Conservation (phyloP, 2,797 vertebrate genomes). For the Decapterus maruadsi region DNA sequence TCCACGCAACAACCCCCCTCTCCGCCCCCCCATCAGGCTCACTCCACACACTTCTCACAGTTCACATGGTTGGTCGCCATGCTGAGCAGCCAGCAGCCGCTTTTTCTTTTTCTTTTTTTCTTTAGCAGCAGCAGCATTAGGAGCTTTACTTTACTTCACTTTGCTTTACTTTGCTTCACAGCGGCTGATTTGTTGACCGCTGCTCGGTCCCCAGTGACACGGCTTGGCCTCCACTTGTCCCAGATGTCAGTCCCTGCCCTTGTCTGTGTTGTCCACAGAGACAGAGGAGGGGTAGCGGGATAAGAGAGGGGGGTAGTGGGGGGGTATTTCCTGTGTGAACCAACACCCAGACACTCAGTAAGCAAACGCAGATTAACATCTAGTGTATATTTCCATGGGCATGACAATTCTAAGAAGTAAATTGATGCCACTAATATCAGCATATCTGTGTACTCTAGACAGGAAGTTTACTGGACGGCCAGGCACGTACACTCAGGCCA, state of each 20-base stretch:
- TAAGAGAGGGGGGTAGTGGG: not conserved
- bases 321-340: constrained; percentile 86
- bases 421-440: constrained; percentile 82
- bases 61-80: constrained; percentile 60
- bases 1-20: constrained; percentile 24
- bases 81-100: constrained; percentile 38
- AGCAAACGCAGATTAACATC: constrained; percentile 79
- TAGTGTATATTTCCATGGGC: constrained; percentile 71
- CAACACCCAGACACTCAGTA: constrained; percentile 81
- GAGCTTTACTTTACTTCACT: not conserved
- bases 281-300: constrained; percentile 32
- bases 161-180: not conserved
- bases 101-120: not conserved
- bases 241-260: constrained; percentile 73
- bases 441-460: constrained; percentile 81
- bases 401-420: constrained; percentile 77
- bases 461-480: constrained; percentile 85
- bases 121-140: constrained; percentile 7
- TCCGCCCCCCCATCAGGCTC: constrained; percentile 40
- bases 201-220: constrained; percentile 56
- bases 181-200: constrained; percentile 56
- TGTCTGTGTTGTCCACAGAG: constrained; percentile 74
- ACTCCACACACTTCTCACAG: constrained; percentile 9
- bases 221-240: constrained; percentile 59
- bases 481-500: constrained; percentile 75